Percentiles rank a stretch among this genome's conserved stretches.
Evolutionary conservation across 2,888 invertebrate genomes (phyloP).

Genomic region (Microctonus hyperodae): DNA sequence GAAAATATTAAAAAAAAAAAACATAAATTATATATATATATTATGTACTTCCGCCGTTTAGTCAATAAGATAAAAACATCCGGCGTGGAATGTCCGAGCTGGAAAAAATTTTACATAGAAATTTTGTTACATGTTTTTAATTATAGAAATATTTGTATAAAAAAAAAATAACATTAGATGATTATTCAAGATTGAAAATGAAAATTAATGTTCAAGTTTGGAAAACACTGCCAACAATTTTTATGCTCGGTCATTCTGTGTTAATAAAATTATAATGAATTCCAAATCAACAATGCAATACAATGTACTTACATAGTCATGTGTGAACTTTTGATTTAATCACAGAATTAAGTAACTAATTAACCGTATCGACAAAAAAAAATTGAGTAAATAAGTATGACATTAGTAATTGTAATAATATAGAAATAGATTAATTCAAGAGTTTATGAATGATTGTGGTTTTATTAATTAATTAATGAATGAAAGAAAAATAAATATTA

Average conservation of each 20-base stretch:
- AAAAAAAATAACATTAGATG: neutral
- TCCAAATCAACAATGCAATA: constrained; percentile 62
- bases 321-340: constrained; percentile 22
- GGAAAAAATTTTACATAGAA: neutral
- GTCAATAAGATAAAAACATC: constrained; percentile 9
- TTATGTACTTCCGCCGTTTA: neutral
- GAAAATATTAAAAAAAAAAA: neutral
- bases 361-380: constrained; percentile 4
- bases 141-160: neutral
- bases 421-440: neutral
- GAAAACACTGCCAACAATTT: constrained; percentile 47
- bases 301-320: constrained; percentile 59
- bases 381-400: constrained; percentile 18
- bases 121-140: neutral
- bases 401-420: constrained; percentile 10
- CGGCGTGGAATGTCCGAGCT: neutral
- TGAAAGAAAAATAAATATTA: constrained; percentile 23
- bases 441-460: constrained; percentile 10
- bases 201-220: constrained; percentile 17
- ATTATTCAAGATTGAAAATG: neutral
- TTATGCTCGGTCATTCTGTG: constrained; percentile 47
- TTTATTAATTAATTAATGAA: constrained; percentile 30
- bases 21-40: neutral
- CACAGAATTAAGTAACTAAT: constrained; percentile 18
- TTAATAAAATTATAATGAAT: constrained; percentile 48